Conservation (phyloP, 2,797 vertebrate species). For the Novumbra hubbsi region DNA sequence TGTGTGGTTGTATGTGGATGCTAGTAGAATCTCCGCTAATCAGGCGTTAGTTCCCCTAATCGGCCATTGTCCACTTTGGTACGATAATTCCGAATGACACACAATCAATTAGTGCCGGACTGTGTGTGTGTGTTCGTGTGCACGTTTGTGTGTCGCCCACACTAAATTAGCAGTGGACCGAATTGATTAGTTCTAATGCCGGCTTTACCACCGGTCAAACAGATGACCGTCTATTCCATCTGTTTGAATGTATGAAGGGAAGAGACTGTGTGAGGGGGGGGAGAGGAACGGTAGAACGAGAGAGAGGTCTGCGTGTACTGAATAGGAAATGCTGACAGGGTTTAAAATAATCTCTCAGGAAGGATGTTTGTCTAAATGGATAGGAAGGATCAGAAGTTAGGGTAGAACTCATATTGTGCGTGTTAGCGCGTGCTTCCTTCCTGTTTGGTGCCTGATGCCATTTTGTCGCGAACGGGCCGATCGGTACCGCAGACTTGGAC, state of each 20-base stretch:
- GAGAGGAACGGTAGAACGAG: background rate
- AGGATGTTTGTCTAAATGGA: slow-evolving; percentile 71
- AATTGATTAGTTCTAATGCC: slow-evolving; percentile 41
- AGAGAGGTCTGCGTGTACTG: slow-evolving; percentile 9
- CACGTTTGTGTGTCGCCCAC: no score
- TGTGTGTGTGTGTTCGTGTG: slow-evolving; percentile 23
- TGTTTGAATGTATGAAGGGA: background rate
- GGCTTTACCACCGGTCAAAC: slow-evolving; percentile 42
- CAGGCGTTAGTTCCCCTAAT: slow-evolving; percentile 50
- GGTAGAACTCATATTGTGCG: slow-evolving; percentile 48
- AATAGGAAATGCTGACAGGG: slow-evolving; percentile 57
- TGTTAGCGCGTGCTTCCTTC: slow-evolving; percentile 42
- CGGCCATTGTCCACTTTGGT: slow-evolving; percentile 40
- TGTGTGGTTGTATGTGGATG: background rate
- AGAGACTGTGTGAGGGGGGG: background rate
- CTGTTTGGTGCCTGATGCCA: slow-evolving; percentile 46
- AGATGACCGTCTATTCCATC: background rate
- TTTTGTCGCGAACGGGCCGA: slow-evolving; percentile 14
- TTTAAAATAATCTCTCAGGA: slow-evolving; percentile 64
- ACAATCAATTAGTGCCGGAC: slow-evolving; percentile 30
- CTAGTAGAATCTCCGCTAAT: slow-evolving; percentile 16
- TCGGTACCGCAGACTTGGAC: slow-evolving; percentile 3
- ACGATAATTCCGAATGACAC: slow-evolving; percentile 19
- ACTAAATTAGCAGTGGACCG: slow-evolving; percentile 46
- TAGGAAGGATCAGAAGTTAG: slow-evolving; percentile 44